Evolutionary conservation across 2,888 invertebrate genomes (phyloP), one percentile per base, ranked within the genome.

Genomic region (Argyresthia goedartella): DNA sequence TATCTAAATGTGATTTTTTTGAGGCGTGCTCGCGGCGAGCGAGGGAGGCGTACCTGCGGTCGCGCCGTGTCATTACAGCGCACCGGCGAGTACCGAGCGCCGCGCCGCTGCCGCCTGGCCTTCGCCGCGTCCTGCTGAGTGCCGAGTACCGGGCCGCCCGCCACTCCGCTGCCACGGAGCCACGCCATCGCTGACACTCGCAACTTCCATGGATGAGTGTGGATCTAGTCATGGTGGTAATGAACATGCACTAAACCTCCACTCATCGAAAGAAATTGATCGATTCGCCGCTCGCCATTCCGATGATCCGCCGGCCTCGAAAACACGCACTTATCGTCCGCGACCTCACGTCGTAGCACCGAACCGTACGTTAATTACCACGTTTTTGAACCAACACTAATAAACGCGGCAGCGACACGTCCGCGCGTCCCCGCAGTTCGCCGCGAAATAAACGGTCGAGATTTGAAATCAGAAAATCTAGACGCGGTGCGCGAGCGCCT

Each of bases 191-290:
- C 69, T 71, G 88, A 81, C 76, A 79, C 81, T 76, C 81, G 82
- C 87, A 85, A 86, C 81, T 87, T 89, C 91, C 89, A 88, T 91
- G 91, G 91, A 91, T 91, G 91, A 91, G 91, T 91, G 91, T 91
- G 91, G 91, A 91, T 91, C 91, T 91, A 91, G 91, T 91, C 91
- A 91, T 91, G 91, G 84, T 82, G 85, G 71, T 63, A 62, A 71
- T 73, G 65, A 86, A 91, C 91, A 91, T 91, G 91, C 88, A 91
- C 91, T 89, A 90, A 89, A 91, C 89, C 91, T 90, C 88, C 91
- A 91, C 90, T 88, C 91, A 91, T 89, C 91, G 88, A 90, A 88
- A 89, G 88, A 88, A 87, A 84, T 86, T 87, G 87, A 84, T 81
- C 66, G 73, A 71, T 67, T 63, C 68, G 66, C 60, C 61, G 65